Base-by-base conservation (phyloP, 2,888 invertebrate genomes). In the Stegophylla sp. region DNA sequence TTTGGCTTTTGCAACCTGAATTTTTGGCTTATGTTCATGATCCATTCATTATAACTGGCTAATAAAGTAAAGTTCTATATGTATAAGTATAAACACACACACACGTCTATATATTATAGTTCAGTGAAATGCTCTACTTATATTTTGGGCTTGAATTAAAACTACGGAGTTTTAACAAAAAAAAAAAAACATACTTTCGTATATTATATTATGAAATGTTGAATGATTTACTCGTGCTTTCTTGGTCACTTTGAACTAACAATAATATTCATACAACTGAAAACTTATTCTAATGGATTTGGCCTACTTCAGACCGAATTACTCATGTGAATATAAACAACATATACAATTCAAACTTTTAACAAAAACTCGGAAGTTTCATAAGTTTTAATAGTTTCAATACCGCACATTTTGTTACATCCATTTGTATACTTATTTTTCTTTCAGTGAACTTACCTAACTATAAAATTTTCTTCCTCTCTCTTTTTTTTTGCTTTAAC, bases 231-330 rank as follows among this genome's bases (percentile, higher is more conserved):
- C 51, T 63, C 17, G 20, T 41, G 34, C 34, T 48, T 48, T 59
- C n/a, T 63, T 63, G 48, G 61, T 63, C 48, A 53, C 28, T 73
- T 61, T 26, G 20, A 59, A 73, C 61, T 12, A 10, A n/a, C 20
- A 63, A 15, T 41, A 59, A n/a, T 56, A 51, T 51, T 53, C 23
- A 53, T 64, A 48, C 34, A n/a, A 71, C n/a, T 66, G 12, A 66
- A 26, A 75, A 75, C 64, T 66, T 66, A 75, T 75, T 66, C 13
- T 53, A 66, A 75, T 53, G 41, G n/a, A 48, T 43, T 75, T 75
- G 41, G 41, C 75, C 51, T 7, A 64, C 41, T 75, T 64, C 9
- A 23, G 3, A 43, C 26, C 26, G 13, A 26, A 64, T 41, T 41
- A 51, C 51, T 66, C 53, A 53, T 26, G 43, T 66, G 41, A 43